Evolutionary conservation across 2,888 invertebrate genomes (phyloP).

Genomic region (Chelonus formosanus): DNA sequence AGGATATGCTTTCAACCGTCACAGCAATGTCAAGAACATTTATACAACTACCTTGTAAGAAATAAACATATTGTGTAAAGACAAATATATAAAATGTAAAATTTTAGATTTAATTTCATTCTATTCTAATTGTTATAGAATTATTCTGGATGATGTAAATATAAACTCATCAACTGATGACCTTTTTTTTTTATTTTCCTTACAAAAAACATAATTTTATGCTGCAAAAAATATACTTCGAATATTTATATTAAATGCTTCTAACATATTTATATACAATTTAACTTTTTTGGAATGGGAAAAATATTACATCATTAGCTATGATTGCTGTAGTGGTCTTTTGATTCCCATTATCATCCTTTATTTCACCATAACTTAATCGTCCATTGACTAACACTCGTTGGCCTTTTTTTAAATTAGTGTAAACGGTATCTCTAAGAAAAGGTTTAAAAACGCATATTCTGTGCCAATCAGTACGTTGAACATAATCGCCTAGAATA

Average conservation of each 20-base stretch:
- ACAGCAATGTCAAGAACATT: constrained; percentile 28
- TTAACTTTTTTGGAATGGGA: constrained; percentile 46
- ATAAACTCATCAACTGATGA: constrained; percentile 64
- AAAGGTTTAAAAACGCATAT: constrained; percentile 86
- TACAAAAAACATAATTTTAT: neutral
- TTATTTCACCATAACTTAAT: constrained; percentile 85
- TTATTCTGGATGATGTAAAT: constrained; percentile 62
- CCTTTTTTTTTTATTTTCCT: constrained; percentile 36
- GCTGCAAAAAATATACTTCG: neutral
- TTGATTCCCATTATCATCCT: constrained; percentile 77
- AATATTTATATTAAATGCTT: neutral
- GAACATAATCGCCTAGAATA: constrained; percentile 78
- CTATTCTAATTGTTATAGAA: constrained; percentile 62
- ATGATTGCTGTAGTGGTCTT: constrained; percentile 81
- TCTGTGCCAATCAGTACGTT: constrained; percentile 93
- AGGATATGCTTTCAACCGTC: too few relatives aligned
- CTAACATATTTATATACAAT: neutral
- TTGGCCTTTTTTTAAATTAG: constrained; percentile 86
- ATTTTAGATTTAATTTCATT: constrained; percentile 60
- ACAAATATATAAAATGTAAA: constrained; percentile 58
- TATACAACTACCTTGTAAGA: constrained; percentile 33
- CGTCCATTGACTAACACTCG: constrained; percentile 84
- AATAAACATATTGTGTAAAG: constrained; percentile 43
- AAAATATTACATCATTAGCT: constrained; percentile 89
- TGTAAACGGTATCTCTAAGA: constrained; percentile 80